Conservation (phyloP, 1,140 invertebrate species). For the Drosophila persimilis region DNA sequence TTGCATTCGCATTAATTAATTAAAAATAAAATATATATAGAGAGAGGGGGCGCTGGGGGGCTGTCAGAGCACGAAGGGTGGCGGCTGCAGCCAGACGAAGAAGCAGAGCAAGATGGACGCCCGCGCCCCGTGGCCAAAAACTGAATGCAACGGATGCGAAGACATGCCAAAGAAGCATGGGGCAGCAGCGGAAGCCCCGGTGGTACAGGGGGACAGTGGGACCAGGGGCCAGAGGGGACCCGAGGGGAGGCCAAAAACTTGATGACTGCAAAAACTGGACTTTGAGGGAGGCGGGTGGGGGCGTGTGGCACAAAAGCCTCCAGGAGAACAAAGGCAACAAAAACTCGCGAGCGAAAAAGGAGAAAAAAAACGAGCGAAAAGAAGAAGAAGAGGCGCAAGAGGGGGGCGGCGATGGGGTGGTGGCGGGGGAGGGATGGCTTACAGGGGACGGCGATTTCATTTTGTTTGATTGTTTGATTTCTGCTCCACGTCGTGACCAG, state of each 20-base stretch:
- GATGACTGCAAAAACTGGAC: conserved; percentile 77
- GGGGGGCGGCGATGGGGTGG: not conserved
- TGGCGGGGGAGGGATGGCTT: not conserved
- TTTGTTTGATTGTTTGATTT: conserved; percentile 81
- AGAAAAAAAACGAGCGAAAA: conserved; percentile 23
- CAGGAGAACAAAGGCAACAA: conserved; percentile 73
- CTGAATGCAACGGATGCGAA: conserved; percentile 79
- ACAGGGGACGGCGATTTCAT: conserved; percentile 63
- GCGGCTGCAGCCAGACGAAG: conserved; percentile 70
- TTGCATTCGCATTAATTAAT: conserved; percentile 83
- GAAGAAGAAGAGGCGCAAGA: not conserved
- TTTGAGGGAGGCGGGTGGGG: conserved; percentile 63
- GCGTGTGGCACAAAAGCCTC: conserved; percentile 67
- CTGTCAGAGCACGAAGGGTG: conserved; percentile 47
- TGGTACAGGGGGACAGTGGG: conserved; percentile 8
- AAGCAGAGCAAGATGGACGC: conserved; percentile 38
- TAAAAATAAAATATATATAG: conserved; percentile 80
- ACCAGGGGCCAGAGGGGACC: not conserved
- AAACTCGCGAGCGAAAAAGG: conserved; percentile 52
- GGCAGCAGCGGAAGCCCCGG: conserved; percentile 51
- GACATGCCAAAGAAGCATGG: conserved; percentile 80
- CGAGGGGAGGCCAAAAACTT: conserved; percentile 64
- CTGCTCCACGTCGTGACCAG: conserved; percentile 58
- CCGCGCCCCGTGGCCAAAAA: conserved; percentile 19
- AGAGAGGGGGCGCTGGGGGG: not conserved